These are phyloP conservation scores for Leptinotarsa defecta DNA, from an alignment of 1,140 invertebrate species.

Conservation along the genomic window DNA sequence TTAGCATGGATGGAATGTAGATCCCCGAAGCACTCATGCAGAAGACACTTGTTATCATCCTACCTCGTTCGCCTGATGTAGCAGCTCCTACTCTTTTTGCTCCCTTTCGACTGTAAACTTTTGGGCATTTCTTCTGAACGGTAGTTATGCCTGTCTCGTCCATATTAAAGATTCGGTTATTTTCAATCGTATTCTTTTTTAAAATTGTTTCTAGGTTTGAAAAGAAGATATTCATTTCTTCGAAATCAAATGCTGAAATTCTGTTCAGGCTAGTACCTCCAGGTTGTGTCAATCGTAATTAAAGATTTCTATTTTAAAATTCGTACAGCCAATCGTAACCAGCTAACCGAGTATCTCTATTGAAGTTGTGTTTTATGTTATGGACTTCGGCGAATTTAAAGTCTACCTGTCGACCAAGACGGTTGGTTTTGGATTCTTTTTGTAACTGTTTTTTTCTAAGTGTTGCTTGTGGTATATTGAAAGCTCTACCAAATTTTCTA, in stretches of 20 bases:
- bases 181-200: not conserved
- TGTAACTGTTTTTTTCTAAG: not conserved
- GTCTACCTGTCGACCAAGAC: too few species aligned
- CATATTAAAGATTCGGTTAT: constrained; percentile 6
- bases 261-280: not conserved
- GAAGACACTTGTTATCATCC: constrained; percentile 47
- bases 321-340: not conserved
- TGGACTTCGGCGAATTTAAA: too few species aligned
- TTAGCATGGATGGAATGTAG: not conserved
- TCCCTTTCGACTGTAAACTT: constrained; percentile 46
- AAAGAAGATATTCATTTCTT: too few species aligned
- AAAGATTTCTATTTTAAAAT: not conserved
- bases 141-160: constrained; percentile 4
- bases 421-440: too few species aligned
- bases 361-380: too few species aligned
- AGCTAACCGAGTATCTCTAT: too few species aligned
- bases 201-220: not conserved
- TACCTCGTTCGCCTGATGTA: constrained; percentile 54
- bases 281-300: not conserved
- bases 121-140: constrained; percentile 19
- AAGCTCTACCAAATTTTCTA: not conserved
- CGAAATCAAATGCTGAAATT: too few species aligned
- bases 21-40: constrained; percentile 45
- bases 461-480: not conserved
- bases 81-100: constrained; percentile 49